These are phyloP conservation scores for Dicranocentrus wangi DNA, from an alignment of 2,888 invertebrate genomes.

Conservation along the genomic window DNA sequence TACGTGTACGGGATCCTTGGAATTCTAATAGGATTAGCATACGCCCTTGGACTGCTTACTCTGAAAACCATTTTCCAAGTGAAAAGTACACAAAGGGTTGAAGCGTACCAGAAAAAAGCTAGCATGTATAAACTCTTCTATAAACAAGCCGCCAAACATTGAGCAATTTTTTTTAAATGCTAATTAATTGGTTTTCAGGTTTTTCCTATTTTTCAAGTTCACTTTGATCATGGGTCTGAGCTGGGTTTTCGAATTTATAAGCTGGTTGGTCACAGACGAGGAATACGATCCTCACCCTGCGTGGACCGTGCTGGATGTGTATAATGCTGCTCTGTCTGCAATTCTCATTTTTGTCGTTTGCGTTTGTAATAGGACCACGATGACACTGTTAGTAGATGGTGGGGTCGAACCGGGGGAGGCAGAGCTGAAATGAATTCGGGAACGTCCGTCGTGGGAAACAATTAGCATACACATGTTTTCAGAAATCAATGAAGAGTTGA, in stretches of 20 bases:
- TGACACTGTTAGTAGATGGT: slow-evolving; percentile 13
- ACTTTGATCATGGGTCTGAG: slow-evolving; percentile 47
- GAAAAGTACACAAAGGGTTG: too few species aligned
- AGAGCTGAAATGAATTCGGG: too few species aligned
- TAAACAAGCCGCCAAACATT: too few species aligned
- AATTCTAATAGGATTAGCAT: slow-evolving; percentile 15
- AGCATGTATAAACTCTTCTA: slow-evolving; percentile 13
- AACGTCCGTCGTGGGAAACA: too few species aligned
- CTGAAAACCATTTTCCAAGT: slow-evolving; percentile 11
- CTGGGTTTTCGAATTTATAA: slow-evolving; percentile 53
- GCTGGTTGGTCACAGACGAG: slow-evolving; percentile 51
- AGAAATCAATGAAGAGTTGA: too few species aligned
- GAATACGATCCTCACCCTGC: background rate
- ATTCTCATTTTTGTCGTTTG: slow-evolving; percentile 46
- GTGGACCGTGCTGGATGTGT: slow-evolving; percentile 54
- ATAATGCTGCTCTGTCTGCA: slow-evolving; percentile 29
- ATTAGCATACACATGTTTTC: too few species aligned
- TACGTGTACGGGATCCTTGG: slow-evolving; percentile 51
- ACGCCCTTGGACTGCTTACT: slow-evolving; percentile 22
- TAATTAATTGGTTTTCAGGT: too few species aligned
- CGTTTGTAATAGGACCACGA: slow-evolving; percentile 27
- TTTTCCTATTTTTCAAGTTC: slow-evolving; percentile 44
- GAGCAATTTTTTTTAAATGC: too few species aligned
- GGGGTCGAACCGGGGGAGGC: too few species aligned
- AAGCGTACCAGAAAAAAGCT: too few species aligned